These are phyloP conservation scores for Steromphala cineraria DNA, from an alignment of 2,888 invertebrate species.

Conservation along the genomic window DNA sequence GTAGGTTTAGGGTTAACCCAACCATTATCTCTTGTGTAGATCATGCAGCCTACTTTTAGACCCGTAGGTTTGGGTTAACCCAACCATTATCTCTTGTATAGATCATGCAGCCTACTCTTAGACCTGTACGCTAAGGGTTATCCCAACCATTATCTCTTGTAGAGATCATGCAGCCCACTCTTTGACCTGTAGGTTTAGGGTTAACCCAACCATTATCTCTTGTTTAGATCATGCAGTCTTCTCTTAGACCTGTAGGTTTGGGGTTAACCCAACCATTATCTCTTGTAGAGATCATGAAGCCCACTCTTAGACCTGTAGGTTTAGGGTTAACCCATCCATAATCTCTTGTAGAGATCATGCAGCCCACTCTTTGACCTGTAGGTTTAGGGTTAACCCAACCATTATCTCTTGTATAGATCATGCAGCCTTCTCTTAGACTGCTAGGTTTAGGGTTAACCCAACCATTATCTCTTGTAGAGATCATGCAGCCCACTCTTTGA, in stretches of 20 bases:
- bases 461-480: no score
- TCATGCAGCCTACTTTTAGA: background rate
- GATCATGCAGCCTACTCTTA: background rate
- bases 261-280: background rate
- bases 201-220: background rate
- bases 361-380: background rate
- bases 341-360: background rate
- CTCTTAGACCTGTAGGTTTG: background rate
- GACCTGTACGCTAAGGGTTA: background rate
- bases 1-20: background rate
- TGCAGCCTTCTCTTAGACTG: no score
- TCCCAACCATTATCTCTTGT: constrained; percentile 66
- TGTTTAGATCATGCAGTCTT: background rate
- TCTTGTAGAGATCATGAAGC: background rate
- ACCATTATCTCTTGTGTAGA: no score
- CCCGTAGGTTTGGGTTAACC: background rate
- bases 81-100: background rate
- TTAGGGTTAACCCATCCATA: no score
- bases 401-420: background rate
- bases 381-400: background rate
- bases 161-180: background rate
- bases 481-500: no score
- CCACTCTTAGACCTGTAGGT: background rate
- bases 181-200: background rate
- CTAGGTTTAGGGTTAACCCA: no score